Percentiles rank a stretch among this genome's conserved stretches.
phyloP scores from a whole-genome alignment of 2,113 vertebrate genomes.

The Arenaria interpres region DNA sequence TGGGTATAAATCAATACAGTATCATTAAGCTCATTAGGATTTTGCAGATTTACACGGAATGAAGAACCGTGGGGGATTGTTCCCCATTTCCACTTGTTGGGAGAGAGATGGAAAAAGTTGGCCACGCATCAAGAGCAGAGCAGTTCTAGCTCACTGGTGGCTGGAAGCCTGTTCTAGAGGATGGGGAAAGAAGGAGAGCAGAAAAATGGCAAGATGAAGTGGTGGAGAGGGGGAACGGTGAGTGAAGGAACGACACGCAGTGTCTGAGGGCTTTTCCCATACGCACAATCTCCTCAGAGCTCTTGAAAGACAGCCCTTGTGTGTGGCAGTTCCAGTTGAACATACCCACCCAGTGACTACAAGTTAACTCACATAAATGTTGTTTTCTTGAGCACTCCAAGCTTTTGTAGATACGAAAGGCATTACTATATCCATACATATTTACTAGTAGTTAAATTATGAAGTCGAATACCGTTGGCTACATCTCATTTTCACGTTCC shows the following conservation, averaged over 20 bases:
- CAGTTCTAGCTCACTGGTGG: not conserved
- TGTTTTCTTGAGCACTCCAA: not conserved
- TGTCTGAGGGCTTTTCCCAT: not conserved
- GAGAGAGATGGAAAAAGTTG: not conserved
- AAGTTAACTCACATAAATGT: not conserved
- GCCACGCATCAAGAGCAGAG: slow-evolving; percentile 1
- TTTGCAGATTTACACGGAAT: not conserved
- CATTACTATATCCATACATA: not conserved
- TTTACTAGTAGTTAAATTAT: not conserved
- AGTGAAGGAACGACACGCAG: not conserved
- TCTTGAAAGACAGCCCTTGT: not conserved
- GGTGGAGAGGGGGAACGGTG: not conserved
- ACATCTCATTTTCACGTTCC: not conserved
- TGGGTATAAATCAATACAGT: not conserved
- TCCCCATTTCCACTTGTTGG: not conserved
- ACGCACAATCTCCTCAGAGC: fast-evolving
- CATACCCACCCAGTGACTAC: not conserved
- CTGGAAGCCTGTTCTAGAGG: not conserved
- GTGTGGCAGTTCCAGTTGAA: not conserved
- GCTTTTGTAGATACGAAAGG: not conserved
- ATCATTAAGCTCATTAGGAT: not conserved
- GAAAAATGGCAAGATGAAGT: not conserved
- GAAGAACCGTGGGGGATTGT: not conserved
- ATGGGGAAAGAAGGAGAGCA: not conserved
- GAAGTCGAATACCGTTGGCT: not conserved